Conservation (phyloP, 2,888 invertebrate species). For the Acanthoscelides obtectus region DNA sequence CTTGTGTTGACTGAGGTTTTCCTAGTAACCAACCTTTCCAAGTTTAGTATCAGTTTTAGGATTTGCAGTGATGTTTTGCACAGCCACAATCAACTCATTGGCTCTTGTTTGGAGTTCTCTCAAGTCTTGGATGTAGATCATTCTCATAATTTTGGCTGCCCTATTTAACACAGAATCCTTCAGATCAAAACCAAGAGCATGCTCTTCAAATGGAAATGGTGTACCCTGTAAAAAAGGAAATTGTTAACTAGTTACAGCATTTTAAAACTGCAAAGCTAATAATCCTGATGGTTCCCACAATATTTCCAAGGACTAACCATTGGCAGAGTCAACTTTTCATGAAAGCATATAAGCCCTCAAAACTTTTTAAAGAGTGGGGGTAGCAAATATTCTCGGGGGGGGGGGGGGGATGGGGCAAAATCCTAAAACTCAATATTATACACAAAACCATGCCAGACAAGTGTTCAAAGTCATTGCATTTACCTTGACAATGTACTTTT, state of each 20-base stretch:
- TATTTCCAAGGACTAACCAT: too few species aligned
- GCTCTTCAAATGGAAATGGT: conserved; percentile 65
- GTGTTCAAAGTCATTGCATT: conserved; percentile 3
- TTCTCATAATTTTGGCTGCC: conserved; percentile 71
- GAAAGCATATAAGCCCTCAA: not conserved
- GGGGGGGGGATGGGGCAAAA: too few species aligned
- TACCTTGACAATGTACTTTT: conserved; percentile 45
- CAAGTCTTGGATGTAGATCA: conserved; percentile 80
- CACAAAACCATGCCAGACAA: too few species aligned
- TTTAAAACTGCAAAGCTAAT: not conserved
- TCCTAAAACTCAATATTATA: too few species aligned
- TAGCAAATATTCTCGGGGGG: too few species aligned
- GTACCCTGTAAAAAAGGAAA: conserved; percentile 50
- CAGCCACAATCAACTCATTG: conserved; percentile 89
- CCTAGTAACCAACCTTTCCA: conserved; percentile 80
- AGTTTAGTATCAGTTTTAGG: conserved; percentile 94
- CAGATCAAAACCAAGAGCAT: conserved; percentile 62
- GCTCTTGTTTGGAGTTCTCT: conserved; percentile 86
- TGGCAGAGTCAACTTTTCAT: too few species aligned
- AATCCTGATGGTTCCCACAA: too few species aligned
- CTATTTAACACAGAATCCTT: conserved; percentile 62
- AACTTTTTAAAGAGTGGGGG: too few species aligned
- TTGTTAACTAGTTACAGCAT: not conserved
- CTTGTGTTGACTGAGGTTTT: not conserved
- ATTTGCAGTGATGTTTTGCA: conserved; percentile 91